Percentiles rank a stretch among this genome's conserved stretches.
phyloP scores from a whole-genome alignment of 2,113 vertebrate species.

The Callipepla californica region DNA sequence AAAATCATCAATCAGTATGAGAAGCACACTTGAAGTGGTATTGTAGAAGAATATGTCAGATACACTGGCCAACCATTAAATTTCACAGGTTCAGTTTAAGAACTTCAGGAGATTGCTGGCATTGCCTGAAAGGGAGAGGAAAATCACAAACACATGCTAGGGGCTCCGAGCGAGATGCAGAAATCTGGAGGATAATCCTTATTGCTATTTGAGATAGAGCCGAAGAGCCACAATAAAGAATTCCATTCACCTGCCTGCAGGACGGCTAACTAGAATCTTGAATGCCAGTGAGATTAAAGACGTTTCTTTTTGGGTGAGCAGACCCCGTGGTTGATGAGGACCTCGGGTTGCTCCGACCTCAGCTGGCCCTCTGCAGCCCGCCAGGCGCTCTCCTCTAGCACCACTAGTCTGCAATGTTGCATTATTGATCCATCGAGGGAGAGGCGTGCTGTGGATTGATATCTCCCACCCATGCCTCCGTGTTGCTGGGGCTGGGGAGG shows the following conservation, averaged over 20 bases:
- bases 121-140: constrained; percentile 60
- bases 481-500: too few relatives aligned
- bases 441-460: accelerated
- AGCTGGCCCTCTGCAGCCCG: not conserved
- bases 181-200: constrained; percentile 51
- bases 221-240: constrained; percentile 13
- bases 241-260: constrained; percentile 41
- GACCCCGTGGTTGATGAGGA: not conserved
- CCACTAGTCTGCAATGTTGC: not conserved
- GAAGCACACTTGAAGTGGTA: not conserved
- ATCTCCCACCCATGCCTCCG: too few relatives aligned
- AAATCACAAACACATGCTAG: constrained; percentile 53
- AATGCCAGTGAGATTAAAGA: not conserved
- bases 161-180: not conserved
- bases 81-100: constrained; percentile 56
- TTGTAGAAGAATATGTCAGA: constrained; percentile 30
- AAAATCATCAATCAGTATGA: not conserved
- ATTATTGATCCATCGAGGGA: not conserved
- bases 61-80: constrained; percentile 27
- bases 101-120: constrained; percentile 60
- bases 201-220: not conserved
- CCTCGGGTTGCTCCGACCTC: not conserved
- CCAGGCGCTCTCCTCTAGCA: not conserved
- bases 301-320: not conserved
- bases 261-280: not conserved